A percentile compares a stretch with the other conserved stretches of the same genome.
phyloP scores from a whole-genome alignment of 2,113 vertebrate genomes.

The Oostethus manadensis region DNA sequence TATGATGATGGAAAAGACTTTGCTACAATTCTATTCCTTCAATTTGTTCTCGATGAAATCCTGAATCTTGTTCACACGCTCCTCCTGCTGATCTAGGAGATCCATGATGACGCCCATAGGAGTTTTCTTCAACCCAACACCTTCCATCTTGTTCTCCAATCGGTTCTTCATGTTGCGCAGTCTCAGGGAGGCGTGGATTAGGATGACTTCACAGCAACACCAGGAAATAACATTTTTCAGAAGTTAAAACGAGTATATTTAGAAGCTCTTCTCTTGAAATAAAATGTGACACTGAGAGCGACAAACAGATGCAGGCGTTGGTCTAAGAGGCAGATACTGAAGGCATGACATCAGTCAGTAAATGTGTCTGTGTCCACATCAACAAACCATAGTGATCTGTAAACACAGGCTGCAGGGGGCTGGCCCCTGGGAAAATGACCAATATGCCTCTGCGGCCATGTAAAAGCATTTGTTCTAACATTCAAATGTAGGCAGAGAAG shows the following conservation, averaged over 20 bases:
- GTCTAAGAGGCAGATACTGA: slow-evolving; percentile 39
- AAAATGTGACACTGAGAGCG: slow-evolving; percentile 3
- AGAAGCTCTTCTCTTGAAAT: neutral
- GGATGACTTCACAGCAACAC: slow-evolving; percentile 75
- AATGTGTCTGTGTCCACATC: slow-evolving; percentile 43
- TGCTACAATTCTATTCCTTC: slow-evolving; percentile 74
- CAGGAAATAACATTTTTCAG: neutral
- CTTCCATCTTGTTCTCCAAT: slow-evolving; percentile 94
- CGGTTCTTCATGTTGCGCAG: slow-evolving; percentile 94
- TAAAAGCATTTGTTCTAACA: slow-evolving; percentile 28
- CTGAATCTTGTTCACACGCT: slow-evolving; percentile 83
- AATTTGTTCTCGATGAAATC: slow-evolving; percentile 83
- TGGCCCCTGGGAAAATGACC: slow-evolving; percentile 28
- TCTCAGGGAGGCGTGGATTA: slow-evolving; percentile 89
- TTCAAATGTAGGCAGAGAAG: slow-evolving; percentile 17
- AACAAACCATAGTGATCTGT: slow-evolving; percentile 57
- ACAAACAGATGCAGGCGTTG: slow-evolving; percentile 9
- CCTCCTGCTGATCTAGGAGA: slow-evolving; percentile 93
- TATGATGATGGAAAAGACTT: slow-evolving; percentile 11
- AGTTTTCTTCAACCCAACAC: slow-evolving; percentile 87
- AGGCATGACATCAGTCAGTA: slow-evolving; percentile 52
- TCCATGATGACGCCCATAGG: slow-evolving; percentile 93
- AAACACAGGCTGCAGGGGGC: slow-evolving; percentile 44
- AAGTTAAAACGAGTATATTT: neutral
- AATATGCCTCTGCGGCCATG: slow-evolving; percentile 17